Base-by-base conservation (phyloP, 2,797 vertebrate species). In the Melopsittacus undulatus region DNA sequence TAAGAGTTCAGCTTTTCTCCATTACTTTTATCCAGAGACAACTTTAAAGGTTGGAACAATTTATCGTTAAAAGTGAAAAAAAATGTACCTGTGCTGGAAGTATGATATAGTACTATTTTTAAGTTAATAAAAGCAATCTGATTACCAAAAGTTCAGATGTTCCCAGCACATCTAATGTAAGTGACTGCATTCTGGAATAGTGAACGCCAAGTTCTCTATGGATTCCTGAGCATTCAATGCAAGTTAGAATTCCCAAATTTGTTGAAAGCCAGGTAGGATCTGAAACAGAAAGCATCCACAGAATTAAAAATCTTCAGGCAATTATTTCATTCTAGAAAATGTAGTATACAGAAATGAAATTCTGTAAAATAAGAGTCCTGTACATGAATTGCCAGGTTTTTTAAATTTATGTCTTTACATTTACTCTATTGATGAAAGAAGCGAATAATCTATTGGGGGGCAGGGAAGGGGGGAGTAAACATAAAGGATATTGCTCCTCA, bases 191-290 rank as follows among this genome's bases (percentile, higher is more conserved):
- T 97, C 99, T 98, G 85, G 99, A 99, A 97, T 99, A 99, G 95
- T 99, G 99, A 75, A 99, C 99, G 12, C 99, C 99, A 76, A 99
- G 98, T 97, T 99, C 99, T 77, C 99, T 98, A 97, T 99, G 99
- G 97, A 99, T 99, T 94, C 99, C 99, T 5, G 99, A 99, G 94
- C 99, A 99, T 92, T 99, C 99, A 38, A 99, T 99, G 77, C 99
- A 99, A 56, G 99, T 99, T 95, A 99, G 98, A 97, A 99, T 99
- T 96, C 99, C 99, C 95, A 99, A 97, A 97, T 99, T 99, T 96
- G 99, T 99, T 90, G 99, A 99, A 54, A 99, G 98, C 99, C 99
- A 99, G 0, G 99, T 99, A 16, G 99, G 99, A 90, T 99, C 99
- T 99, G 97, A 66, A 95, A 87, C 54, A 94, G 36, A 96, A 96